Conservation (phyloP, 2,888 invertebrate species). For the Meliscaeva auricollis region DNA sequence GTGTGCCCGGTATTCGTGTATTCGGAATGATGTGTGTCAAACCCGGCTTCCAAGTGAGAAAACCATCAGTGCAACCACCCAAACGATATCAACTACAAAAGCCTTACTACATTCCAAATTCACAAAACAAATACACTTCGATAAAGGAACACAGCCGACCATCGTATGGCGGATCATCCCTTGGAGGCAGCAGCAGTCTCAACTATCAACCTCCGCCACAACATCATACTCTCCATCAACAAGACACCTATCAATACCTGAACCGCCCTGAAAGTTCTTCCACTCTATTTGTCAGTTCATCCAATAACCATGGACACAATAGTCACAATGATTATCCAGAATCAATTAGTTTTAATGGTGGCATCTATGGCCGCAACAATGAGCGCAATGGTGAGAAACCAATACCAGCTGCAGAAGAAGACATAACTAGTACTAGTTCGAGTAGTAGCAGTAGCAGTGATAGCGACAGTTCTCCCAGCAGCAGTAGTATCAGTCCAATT, state of each 20-base stretch:
- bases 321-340: slow-evolving; percentile 80
- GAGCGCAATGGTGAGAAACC: slow-evolving; percentile 82
- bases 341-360: slow-evolving; percentile 81
- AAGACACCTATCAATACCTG: slow-evolving; percentile 82
- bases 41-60: slow-evolving; percentile 84
- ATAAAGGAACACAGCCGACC: slow-evolving; percentile 75
- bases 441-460: slow-evolving; percentile 62
- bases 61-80: slow-evolving; percentile 82
- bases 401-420: slow-evolving; percentile 80
- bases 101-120: slow-evolving; percentile 82
- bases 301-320: slow-evolving; percentile 77
- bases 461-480: slow-evolving; percentile 24
- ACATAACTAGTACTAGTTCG: slow-evolving; percentile 51
- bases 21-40: slow-evolving; percentile 97
- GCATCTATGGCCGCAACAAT: slow-evolving; percentile 83
- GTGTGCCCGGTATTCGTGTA: slow-evolving; percentile 96
- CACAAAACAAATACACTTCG: slow-evolving; percentile 77
- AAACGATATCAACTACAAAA: slow-evolving; percentile 83
- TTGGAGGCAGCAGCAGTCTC: slow-evolving; percentile 78
- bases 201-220: slow-evolving; percentile 77
- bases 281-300: slow-evolving; percentile 70
- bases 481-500: slow-evolving; percentile 63
- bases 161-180: slow-evolving; percentile 68
- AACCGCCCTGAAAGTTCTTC: slow-evolving; percentile 82
- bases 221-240: slow-evolving; percentile 78